Percentiles rank a stretch among this genome's conserved stretches.
Conservation (phyloP, 2,888 invertebrate genomes). For the Tetheella fluctuosa region DNA sequence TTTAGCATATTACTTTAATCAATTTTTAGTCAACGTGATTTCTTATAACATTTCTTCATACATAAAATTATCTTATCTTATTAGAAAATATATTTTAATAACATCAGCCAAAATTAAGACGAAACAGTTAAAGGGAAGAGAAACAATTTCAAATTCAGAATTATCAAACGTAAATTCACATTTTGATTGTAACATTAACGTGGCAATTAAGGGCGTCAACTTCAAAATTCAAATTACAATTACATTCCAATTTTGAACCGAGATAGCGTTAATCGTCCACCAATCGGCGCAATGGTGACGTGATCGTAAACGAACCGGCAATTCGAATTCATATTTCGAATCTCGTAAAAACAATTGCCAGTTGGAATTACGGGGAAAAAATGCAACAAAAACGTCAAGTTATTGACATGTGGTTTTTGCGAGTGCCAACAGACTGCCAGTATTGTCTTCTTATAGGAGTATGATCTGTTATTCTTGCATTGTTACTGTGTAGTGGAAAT, state of each 20-base stretch:
- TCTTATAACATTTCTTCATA: no score
- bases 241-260: constrained; percentile 40
- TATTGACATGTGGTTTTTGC: constrained; percentile 58
- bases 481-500: no score
- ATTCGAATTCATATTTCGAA: constrained; percentile 24
- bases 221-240: constrained; percentile 44
- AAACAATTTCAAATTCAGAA: constrained; percentile 6
- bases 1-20: no score
- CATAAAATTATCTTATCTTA: background rate
- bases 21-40: no score
- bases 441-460: constrained; percentile 52
- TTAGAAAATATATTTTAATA: background rate
- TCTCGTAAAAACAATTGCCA: constrained; percentile 10
- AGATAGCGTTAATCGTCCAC: constrained; percentile 38
- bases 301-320: constrained; percentile 15
- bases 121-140: background rate
- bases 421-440: constrained; percentile 33
- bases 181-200: constrained; percentile 26
- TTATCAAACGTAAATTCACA: constrained; percentile 14
- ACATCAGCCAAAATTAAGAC: background rate
- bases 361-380: constrained; percentile 11
- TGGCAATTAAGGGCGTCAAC: constrained; percentile 32
- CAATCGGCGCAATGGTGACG: constrained; percentile 28
- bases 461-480: constrained; percentile 36
- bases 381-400: constrained; percentile 46